Percentiles rank a stretch among this genome's conserved stretches.
phyloP scores from a whole-genome alignment of 2,113 vertebrate species.

The Phoenicopterus ruber region DNA sequence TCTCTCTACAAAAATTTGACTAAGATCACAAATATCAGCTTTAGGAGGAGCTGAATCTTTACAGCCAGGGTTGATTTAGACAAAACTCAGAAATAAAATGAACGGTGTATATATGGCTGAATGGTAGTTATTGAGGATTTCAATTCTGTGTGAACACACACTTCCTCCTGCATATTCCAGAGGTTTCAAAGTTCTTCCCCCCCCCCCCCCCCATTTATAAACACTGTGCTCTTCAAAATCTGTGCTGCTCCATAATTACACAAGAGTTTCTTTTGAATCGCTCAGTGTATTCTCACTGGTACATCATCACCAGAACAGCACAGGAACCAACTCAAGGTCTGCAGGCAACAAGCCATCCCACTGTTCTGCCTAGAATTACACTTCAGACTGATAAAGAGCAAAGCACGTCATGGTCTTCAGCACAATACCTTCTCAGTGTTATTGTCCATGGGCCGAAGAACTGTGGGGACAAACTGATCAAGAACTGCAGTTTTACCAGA shows the following conservation, averaged over 20 bases:
- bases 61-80: neutral
- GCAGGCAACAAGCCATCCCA: neutral
- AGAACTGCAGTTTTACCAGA: neutral
- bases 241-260: neutral
- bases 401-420: neutral
- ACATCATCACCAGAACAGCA: neutral
- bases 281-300: neutral
- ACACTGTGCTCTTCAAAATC: neutral
- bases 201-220: no score
- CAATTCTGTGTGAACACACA: neutral
- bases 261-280: neutral
- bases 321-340: neutral
- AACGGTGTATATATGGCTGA: neutral
- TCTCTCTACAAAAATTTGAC: neutral
- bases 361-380: neutral
- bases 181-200: neutral
- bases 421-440: neutral
- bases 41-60: neutral
- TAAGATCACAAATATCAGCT: neutral
- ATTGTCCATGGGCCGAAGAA: neutral
- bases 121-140: neutral
- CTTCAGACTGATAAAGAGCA: neutral
- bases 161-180: neutral
- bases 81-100: neutral
- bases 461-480: neutral